A percentile compares a stretch with the other conserved stretches of the same genome.
phyloP scores from a whole-genome alignment of 2,113 vertebrate species.

The Coregonus clupeaformis region DNA sequence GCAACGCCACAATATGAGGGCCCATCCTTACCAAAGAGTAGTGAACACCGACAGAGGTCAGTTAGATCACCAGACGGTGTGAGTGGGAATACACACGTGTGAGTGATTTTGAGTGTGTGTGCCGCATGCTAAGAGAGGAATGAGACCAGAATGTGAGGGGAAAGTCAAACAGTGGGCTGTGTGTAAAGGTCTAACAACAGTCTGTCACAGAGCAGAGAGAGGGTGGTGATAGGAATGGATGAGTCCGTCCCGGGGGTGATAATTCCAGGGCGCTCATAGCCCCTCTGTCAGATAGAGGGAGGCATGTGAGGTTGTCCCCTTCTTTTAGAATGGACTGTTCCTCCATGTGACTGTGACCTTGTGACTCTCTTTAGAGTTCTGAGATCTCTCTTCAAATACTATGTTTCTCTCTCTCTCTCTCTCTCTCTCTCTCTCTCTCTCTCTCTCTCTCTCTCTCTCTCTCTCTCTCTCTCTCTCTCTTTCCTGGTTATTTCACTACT shows the following conservation, averaged over 20 bases:
- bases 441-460: not conserved
- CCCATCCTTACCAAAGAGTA: slow-evolving; percentile 99
- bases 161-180: slow-evolving; percentile 40
- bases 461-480: slow-evolving; percentile 30
- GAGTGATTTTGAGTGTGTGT: slow-evolving; percentile 31
- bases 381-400: slow-evolving; percentile 21
- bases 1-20: slow-evolving; percentile 99
- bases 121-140: slow-evolving; percentile 29
- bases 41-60: slow-evolving; percentile 99
- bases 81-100: slow-evolving; percentile 31
- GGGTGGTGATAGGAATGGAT: slow-evolving; percentile 47
- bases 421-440: too few species aligned
- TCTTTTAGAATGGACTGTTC: slow-evolving; percentile 61
- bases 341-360: slow-evolving; percentile 68
- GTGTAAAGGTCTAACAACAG: slow-evolving; percentile 53
- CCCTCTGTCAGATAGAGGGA: slow-evolving; percentile 51
- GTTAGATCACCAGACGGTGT: slow-evolving; percentile 87
- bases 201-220: slow-evolving; percentile 49
- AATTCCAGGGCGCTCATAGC: slow-evolving; percentile 44
- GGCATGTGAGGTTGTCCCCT: slow-evolving; percentile 47
- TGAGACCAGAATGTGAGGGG: slow-evolving; percentile 33
- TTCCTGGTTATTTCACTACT: not conserved
- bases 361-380: slow-evolving; percentile 61
- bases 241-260: slow-evolving; percentile 49
- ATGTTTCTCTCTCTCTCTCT: slow-evolving; percentile 3